phyloP scores from a whole-genome alignment of 2,888 invertebrate genomes.

The Tubulanus polymorphus region DNA sequence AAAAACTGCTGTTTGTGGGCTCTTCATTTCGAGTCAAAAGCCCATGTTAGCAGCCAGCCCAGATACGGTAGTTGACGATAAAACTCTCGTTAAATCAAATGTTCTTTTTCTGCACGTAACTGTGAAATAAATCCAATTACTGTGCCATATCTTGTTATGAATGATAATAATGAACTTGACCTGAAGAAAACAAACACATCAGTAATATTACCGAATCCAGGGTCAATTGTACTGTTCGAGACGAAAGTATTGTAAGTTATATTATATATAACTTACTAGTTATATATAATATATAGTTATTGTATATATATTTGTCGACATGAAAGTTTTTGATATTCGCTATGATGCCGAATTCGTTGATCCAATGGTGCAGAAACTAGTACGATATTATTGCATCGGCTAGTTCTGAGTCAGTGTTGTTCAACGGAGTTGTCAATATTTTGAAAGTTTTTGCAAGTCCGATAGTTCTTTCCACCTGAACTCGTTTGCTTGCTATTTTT shows the following conservation, averaged over 20 bases:
- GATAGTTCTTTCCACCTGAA: slow-evolving; percentile 25
- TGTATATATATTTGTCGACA: slow-evolving; percentile 16
- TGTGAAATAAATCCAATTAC: slow-evolving; percentile 3
- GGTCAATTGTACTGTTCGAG: slow-evolving; percentile 16
- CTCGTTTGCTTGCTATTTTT: slow-evolving; percentile 22
- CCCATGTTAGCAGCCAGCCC: slow-evolving; percentile 14
- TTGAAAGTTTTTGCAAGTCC: slow-evolving; percentile 20
- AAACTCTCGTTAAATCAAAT: slow-evolving; percentile 12
- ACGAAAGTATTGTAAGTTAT: slow-evolving; percentile 10
- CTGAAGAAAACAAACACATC: slow-evolving; percentile 10
- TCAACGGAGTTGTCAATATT: slow-evolving; percentile 14
- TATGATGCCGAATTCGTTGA: slow-evolving; percentile 4
- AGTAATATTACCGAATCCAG: slow-evolving; percentile 18
- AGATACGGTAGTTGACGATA: slow-evolving; percentile 11
- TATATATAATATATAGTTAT: no score
- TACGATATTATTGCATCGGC: slow-evolving; percentile 15
- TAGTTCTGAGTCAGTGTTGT: slow-evolving; percentile 1
- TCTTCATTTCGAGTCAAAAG: slow-evolving; percentile 6
- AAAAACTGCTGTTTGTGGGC: slow-evolving; percentile 10
- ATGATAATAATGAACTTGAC: slow-evolving; percentile 1
- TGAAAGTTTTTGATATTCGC: slow-evolving; percentile 8
- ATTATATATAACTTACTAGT: no score
- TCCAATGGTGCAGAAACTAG: neutral
- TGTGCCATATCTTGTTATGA: slow-evolving; percentile 10
- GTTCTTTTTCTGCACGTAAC: slow-evolving; percentile 12